These are phyloP conservation scores for Irena cyanogastra DNA, from an alignment of 2,113 vertebrate genomes.

Conservation along the genomic window DNA sequence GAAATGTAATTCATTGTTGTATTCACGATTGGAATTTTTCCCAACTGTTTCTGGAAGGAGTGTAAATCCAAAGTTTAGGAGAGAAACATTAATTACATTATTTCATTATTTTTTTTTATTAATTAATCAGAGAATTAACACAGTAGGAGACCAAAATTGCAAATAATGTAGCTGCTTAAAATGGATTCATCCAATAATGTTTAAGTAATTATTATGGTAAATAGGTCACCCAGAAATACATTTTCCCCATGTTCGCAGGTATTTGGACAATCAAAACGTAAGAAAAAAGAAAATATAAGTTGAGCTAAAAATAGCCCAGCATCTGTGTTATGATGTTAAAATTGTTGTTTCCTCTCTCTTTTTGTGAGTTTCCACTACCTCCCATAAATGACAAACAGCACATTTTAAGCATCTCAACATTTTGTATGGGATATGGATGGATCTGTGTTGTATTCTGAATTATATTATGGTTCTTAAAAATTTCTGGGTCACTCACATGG, in stretches of 20 bases:
- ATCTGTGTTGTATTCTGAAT: neutral
- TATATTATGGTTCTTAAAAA: neutral
- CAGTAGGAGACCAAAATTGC: neutral
- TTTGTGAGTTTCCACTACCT: neutral
- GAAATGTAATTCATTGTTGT: neutral
- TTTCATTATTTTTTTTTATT: slow-evolving; percentile 10
- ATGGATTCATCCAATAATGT: neutral
- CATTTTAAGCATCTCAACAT: neutral
- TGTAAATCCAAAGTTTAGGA: neutral
- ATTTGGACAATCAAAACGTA: neutral
- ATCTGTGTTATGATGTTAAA: neutral
- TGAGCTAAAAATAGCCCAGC: neutral
- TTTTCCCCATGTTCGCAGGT: neutral
- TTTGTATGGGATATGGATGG: neutral
- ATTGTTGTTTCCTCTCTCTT: neutral
- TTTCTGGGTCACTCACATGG: neutral
- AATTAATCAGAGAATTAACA: neutral
- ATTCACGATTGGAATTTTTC: neutral
- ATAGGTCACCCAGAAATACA: neutral
- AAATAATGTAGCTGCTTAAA: slow-evolving; percentile 1
- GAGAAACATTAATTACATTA: neutral
- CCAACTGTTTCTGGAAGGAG: neutral
- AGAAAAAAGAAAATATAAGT: neutral
- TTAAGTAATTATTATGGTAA: neutral
- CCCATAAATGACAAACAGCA: neutral